Evolutionary conservation across 1,140 invertebrate species (phyloP), one percentile per base, ranked within the genome.

Genomic region (Harpegnathos saltator): DNA sequence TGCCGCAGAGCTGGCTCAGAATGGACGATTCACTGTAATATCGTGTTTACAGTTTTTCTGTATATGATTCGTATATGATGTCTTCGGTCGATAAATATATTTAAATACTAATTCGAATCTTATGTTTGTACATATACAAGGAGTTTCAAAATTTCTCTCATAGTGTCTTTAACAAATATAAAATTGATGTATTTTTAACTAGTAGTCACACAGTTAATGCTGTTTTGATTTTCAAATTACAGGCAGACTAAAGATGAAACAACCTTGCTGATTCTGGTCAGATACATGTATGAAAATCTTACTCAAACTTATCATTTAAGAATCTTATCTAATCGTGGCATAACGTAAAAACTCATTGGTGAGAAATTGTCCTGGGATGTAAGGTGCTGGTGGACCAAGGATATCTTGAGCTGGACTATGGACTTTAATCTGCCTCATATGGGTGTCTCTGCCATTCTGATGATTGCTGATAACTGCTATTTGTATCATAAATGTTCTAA

Each of bases 391-490:
- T 80, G 96, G 96, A 71, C 96, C 96, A 24, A 95, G 93, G 75
- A 94, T 92, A 82, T 97, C 96, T 92, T 98, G 97, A 12, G 98
- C 97, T 0, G 98, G 98, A 56, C 98, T 98, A 92, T 99, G 98
- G 63, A 99, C 97, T 94, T 99, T 98, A 62, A 99, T 99, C 94
- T 99, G 98, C 63, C 99, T 95, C 95, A 99, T 97, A 92, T 99
- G 99, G 11, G 99, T 99, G 91, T 99, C 99, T 73, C 99, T 94
- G 17, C 99, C 99, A 95, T 99, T 99, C 93, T 99, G 99, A 95
- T 99, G 99, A 94, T 99, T 99, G 80, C 98, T 98, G 15, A 99
- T 96, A 0, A 99, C 97, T n/a, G 98, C 98, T 90, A 99, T 98
- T 94, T 99, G 98, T 56, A 99, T 96, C 97, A 99, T 99, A 90